Base-by-base conservation (phyloP, 2,797 vertebrate genomes). In the Alcedo atthis region DNA sequence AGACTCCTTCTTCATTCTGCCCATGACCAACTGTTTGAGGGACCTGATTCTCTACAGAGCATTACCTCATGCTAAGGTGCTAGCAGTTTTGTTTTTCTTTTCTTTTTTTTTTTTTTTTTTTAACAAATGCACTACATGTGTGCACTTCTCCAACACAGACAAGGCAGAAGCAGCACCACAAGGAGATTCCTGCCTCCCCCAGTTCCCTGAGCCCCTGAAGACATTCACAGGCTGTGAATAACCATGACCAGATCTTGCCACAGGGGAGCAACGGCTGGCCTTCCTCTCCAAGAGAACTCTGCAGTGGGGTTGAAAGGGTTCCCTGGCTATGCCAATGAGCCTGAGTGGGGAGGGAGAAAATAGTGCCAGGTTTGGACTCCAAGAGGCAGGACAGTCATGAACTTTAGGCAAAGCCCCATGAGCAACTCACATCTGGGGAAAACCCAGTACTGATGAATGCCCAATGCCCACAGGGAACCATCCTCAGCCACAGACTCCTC, bases 401-500 rank as follows among this genome's bases (percentile, higher is more conserved):
- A 32, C 40, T 17, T 51, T 3, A 2, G 17, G 19, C 15, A 19
- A 18, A 83, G 37, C 28, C 8, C 40, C 0, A 0, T 1, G 3
- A 55, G 25, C 19, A 46, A 16, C 26, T 61, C 48, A 15, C 45
- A 66, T n/a, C 28, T 48, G 46, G 22, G 28, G 53, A 53, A 66
- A 69, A 26, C 14, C 24, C 46, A 18, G 24, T 15, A 14, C 62
- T 62, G 53, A 32, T 9, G 53, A 48, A 35, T 9, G 15, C 14
- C 4, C 4, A 35, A 2, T 1, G 5, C 9, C 15, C 66, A 6
- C 0, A 0, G 33, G 21, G 33, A 75, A 49, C 48, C 19, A 16
- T 9, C 25, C 25, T 35, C n/a, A 57, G 16, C 7, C 22, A 42
- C 42, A 42, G 42, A 42, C 42, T 14, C 42, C 42, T 8, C 42